phyloP scores from a whole-genome alignment of 1,140 invertebrate genomes.

The Platyscapa corneri region DNA sequence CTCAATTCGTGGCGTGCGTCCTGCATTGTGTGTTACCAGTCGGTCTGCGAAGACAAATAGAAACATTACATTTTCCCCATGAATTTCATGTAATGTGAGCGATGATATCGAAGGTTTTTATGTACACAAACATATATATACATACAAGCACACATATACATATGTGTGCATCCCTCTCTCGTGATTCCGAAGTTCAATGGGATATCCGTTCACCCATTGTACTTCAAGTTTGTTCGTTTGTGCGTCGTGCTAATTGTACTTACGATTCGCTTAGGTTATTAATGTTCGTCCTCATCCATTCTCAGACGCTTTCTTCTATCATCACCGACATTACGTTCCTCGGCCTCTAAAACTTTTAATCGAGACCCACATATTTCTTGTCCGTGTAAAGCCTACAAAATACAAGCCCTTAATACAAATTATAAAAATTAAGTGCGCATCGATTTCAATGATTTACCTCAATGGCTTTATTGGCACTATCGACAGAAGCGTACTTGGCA shows the following conservation, averaged over 20 bases:
- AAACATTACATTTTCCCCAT: conserved; percentile 68
- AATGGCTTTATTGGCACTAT: conserved; percentile 87
- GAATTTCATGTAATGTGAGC: conserved; percentile 42
- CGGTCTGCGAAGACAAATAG: conserved; percentile 75
- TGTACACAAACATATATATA: neutral
- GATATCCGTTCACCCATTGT: conserved; percentile 17
- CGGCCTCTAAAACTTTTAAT: conserved; percentile 91
- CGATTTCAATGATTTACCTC: conserved; percentile 69
- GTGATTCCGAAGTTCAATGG: neutral
- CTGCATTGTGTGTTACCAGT: conserved; percentile 74
- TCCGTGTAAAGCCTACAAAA: conserved; percentile 81
- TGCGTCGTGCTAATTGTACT: conserved; percentile 60
- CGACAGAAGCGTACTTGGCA: conserved; percentile 88
- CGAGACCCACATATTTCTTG: conserved; percentile 87
- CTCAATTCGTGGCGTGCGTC: conserved; percentile 75
- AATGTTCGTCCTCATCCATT: conserved; percentile 74
- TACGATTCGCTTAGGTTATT: conserved; percentile 65
- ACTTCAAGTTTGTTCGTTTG: conserved; percentile 32
- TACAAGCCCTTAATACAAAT: neutral
- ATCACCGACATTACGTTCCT: conserved; percentile 80
- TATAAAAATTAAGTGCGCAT: neutral
- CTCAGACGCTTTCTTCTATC: conserved; percentile 76
- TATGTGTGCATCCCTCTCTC: neutral
- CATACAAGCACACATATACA: neutral
- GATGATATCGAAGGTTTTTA: neutral